These are phyloP conservation scores for Gymnoscopelus braueri DNA, from an alignment of 2,797 vertebrate species.

Conservation along the genomic window DNA sequence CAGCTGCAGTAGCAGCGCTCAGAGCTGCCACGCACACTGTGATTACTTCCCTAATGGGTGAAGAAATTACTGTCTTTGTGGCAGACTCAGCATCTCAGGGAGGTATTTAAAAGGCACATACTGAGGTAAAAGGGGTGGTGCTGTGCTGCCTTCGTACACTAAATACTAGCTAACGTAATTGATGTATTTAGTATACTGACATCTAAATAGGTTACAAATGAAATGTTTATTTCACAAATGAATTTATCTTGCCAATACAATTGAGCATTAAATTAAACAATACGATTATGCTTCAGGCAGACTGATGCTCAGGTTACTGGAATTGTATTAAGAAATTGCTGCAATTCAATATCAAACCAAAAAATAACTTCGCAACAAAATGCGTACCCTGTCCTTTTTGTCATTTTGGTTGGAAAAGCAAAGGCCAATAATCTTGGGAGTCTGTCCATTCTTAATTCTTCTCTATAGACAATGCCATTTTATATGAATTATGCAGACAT, in stretches of 20 bases:
- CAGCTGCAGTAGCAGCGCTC: slow-evolving; percentile 73
- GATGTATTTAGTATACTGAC: slow-evolving; percentile 13
- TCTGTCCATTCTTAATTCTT: slow-evolving; percentile 7
- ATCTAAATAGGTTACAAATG: slow-evolving; percentile 31
- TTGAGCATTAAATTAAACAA: neutral
- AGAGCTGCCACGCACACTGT: slow-evolving; percentile 64
- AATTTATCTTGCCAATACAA: neutral
- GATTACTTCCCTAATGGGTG: slow-evolving; percentile 77
- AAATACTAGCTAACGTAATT: slow-evolving; percentile 28
- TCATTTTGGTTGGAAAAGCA: no score
- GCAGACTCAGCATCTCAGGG: slow-evolving; percentile 55
- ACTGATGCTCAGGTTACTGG: no score
- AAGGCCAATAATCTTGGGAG: neutral
- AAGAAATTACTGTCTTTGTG: slow-evolving; percentile 73
- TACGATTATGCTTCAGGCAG: neutral
- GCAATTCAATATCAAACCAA: no score
- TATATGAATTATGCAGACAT: slow-evolving; percentile 32
- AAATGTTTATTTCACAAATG: slow-evolving; percentile 7
- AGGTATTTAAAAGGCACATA: slow-evolving; percentile 67
- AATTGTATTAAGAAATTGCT: no score
- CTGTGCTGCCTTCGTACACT: slow-evolving; percentile 25
- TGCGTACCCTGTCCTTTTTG: no score
- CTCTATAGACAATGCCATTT: slow-evolving; percentile 13
- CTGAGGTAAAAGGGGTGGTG: slow-evolving; percentile 47
- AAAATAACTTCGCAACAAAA: no score